Conservation (phyloP, 1,140 invertebrate species). For the Lordiphosa collinella region DNA sequence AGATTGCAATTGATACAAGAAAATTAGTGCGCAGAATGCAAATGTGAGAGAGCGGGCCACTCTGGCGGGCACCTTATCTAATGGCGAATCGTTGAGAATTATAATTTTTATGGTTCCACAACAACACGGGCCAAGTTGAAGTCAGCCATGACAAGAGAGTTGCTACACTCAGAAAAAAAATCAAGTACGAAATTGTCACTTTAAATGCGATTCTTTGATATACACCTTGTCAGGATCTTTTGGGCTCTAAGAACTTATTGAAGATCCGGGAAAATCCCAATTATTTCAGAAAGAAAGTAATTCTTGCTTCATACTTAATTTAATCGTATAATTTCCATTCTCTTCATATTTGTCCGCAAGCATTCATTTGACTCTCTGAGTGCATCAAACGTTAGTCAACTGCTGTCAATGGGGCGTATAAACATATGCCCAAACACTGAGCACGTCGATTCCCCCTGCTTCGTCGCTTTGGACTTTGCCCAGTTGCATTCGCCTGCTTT, state of each 20-base stretch:
- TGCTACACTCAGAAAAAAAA: neutral
- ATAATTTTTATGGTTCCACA: constrained; percentile 19
- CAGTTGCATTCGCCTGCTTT: constrained; percentile 20
- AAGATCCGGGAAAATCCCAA: too few relatives aligned
- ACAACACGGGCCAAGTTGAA: neutral
- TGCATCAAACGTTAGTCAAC: neutral
- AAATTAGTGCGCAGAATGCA: neutral
- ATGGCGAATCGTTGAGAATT: constrained; percentile 24
- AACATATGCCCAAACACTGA: constrained; percentile 18
- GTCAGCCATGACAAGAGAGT: constrained; percentile 10
- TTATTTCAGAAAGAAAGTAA: too few relatives aligned
- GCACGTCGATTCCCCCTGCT: constrained; percentile 50
- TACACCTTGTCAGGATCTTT: too few relatives aligned
- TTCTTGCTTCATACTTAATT: too few relatives aligned
- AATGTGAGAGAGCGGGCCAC: neutral
- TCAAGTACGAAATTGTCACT: too few relatives aligned
- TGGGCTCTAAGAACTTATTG: too few relatives aligned
- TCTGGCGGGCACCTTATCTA: constrained; percentile 24
- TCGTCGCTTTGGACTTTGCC: constrained; percentile 53
- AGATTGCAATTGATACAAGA: neutral
- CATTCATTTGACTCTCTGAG: too few relatives aligned
- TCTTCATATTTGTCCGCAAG: too few relatives aligned
- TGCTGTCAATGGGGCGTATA: constrained; percentile 37
- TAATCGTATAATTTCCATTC: too few relatives aligned
- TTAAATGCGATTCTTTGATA: too few relatives aligned